A percentile compares a stretch with the other conserved stretches of the same genome.
Conservation (phyloP, 2,113 vertebrate genomes). For the Chiloscyllium plagiosum region DNA sequence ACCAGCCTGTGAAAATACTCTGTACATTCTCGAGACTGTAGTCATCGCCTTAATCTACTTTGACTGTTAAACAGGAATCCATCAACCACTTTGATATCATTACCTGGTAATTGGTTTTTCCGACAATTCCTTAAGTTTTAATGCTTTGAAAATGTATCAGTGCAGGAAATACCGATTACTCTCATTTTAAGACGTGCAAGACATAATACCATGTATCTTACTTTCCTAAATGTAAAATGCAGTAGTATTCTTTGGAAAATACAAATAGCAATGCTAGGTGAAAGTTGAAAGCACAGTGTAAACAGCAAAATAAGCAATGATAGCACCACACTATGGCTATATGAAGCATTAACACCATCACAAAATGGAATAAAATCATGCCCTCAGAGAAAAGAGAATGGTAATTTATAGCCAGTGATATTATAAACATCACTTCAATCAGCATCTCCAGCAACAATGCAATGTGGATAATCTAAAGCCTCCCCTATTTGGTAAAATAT, state of each 20-base stretch:
- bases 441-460: not conserved
- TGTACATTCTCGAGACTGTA: not conserved
- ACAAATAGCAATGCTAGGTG: not conserved
- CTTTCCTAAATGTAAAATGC: not conserved
- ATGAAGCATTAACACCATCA: not conserved
- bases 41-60: not conserved
- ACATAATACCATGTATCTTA: not conserved
- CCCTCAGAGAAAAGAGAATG: not conserved
- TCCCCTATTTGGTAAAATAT: conserved; percentile 21
- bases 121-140: not conserved
- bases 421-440: conserved; percentile 13
- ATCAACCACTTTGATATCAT: not conserved
- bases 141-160: not conserved
- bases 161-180: not conserved
- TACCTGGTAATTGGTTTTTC: not conserved
- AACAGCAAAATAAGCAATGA: not conserved
- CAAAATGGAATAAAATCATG: not conserved
- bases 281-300: not conserved
- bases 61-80: not conserved
- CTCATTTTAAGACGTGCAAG: not conserved
- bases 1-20: conserved; percentile 24
- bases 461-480: conserved; percentile 3
- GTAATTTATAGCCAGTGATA: conserved; percentile 8
- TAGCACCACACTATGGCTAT: not conserved
- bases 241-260: not conserved